A percentile compares a stretch with the other conserved stretches of the same genome.
These are phyloP conservation scores for Dicerorhinus sumatrensis DNA, from an alignment of 2,113 vertebrate species.

Conservation along the genomic window DNA sequence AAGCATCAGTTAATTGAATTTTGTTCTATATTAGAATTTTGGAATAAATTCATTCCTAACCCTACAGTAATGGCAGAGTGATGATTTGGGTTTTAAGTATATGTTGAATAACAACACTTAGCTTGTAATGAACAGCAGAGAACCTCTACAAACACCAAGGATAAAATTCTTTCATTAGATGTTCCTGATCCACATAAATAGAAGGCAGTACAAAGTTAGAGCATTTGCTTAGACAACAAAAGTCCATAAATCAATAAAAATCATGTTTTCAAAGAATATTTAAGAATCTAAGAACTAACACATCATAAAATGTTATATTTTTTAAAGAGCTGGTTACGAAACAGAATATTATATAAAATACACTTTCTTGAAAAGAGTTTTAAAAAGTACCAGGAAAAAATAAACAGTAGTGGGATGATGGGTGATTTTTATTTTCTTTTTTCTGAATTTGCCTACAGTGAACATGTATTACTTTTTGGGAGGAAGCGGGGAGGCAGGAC, in stretches of 20 bases:
- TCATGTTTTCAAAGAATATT: constrained; percentile 2
- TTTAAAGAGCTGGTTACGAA: background rate
- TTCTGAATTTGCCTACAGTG: constrained; percentile 23
- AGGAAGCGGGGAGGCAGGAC: background rate
- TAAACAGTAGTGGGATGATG: background rate
- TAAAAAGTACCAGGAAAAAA: background rate
- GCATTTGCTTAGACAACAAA: background rate
- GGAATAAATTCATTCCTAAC: background rate
- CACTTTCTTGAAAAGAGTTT: constrained; percentile 39
- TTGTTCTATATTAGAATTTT: constrained; percentile 31
- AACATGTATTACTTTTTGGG: background rate
- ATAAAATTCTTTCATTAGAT: background rate
- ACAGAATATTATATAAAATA: constrained; percentile 10
- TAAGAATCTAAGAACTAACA: background rate
- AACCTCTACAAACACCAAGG: background rate
- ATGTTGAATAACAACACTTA: background rate
- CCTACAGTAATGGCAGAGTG: background rate
- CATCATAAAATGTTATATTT: constrained; percentile 28
- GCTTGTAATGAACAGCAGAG: background rate
- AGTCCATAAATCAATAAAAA: background rate
- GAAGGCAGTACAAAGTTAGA: constrained; percentile 25
- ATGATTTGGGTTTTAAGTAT: background rate
- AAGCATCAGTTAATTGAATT: background rate
- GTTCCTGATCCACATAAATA: background rate
- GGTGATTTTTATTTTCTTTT: constrained; percentile 21